These are phyloP conservation scores for Ichneumoninae sp. DNA, from an alignment of 2,888 invertebrate genomes.

Conservation along the genomic window DNA sequence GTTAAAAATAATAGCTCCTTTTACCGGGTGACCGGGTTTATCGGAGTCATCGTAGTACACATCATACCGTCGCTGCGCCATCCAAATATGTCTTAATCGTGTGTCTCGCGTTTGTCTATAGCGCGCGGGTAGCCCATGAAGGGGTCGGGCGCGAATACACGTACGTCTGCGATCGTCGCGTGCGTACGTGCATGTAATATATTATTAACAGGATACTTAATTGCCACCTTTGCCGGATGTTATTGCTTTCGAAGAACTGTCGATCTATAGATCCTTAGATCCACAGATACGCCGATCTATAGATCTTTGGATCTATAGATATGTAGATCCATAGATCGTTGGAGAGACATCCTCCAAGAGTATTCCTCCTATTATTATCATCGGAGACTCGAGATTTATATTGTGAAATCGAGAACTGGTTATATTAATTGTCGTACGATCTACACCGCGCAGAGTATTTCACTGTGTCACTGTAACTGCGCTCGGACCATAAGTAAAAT, in stretches of 20 bases:
- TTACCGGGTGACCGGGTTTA: conserved; percentile 31
- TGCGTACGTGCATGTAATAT: conserved; percentile 66
- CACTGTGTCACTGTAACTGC: conserved; percentile 21
- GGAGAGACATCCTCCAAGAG: background rate
- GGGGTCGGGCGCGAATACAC: conserved; percentile 45
- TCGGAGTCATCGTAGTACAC: conserved; percentile 47
- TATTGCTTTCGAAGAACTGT: conserved; percentile 21
- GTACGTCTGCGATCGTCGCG: conserved; percentile 44
- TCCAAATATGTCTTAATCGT: conserved; percentile 16
- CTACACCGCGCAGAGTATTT: background rate
- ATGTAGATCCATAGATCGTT: conserved; percentile 8
- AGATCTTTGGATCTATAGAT: background rate
- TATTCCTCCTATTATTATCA: background rate
- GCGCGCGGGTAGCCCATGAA: conserved; percentile 16
- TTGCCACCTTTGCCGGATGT: conserved; percentile 54
- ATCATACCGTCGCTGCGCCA: conserved; percentile 19
- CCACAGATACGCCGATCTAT: background rate
- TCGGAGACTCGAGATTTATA: background rate
- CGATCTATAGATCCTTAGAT: conserved; percentile 14
- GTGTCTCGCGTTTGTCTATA: conserved; percentile 2
- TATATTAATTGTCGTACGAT: conserved; percentile 23
- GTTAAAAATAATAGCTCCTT: background rate
- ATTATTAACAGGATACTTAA: conserved; percentile 61
- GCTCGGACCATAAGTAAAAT: conserved; percentile 27
- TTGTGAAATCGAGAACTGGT: conserved; percentile 7